Base-by-base conservation (phyloP, 35 echinoderm and acorn worm genomes). In the Ophioderma brevispina region DNA sequence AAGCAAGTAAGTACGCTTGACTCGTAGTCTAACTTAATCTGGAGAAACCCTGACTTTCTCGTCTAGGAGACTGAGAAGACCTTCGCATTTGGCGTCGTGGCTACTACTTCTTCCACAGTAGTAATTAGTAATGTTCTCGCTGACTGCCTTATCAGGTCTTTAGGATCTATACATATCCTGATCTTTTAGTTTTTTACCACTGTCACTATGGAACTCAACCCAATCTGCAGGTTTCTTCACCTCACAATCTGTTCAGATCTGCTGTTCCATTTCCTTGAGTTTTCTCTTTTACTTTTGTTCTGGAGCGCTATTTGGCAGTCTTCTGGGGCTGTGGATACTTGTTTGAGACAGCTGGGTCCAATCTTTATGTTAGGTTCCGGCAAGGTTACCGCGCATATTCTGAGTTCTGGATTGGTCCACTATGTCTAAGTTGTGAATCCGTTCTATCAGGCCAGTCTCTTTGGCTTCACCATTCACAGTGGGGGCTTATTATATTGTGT, bases 131-230 rank as follows among this genome's bases (percentile, higher is more conserved):
- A 95, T n/a, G 55, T 91, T 76, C 40, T 95, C 84, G 8, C 76
- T 55, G 0, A n/a, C 84, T 0, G 87, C 91, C 56, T 36, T 52
- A 31, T 35, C 89, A 76, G 36, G 87, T 78, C 78, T 76, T 93
- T n/a, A n/a, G 85, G 79, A 81, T 97, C 95, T 17, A 91, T 34
- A 42, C 92, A 94, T 38, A 97, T 94, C 39, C 92, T 8, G n/a
- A 94, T 18, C 64, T 97, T 91, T 1, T 78, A 84, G 39, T 40
- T 14, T 39, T 92, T 92, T 36, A 92, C 78, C 32, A 80, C 78
- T 39, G 78, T 80, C 78, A 80, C 78, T 3, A 15, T 80, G 78
- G 37, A 25, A 18, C 37, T 2, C 32, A 28, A n/a, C n/a, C 78
- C 78, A 80, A 36, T 80, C 78, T 80, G 78, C 25, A 35, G 78